Evolutionary conservation across 2,888 invertebrate genomes (phyloP).

Genomic region (Octonoba sinensis): DNA sequence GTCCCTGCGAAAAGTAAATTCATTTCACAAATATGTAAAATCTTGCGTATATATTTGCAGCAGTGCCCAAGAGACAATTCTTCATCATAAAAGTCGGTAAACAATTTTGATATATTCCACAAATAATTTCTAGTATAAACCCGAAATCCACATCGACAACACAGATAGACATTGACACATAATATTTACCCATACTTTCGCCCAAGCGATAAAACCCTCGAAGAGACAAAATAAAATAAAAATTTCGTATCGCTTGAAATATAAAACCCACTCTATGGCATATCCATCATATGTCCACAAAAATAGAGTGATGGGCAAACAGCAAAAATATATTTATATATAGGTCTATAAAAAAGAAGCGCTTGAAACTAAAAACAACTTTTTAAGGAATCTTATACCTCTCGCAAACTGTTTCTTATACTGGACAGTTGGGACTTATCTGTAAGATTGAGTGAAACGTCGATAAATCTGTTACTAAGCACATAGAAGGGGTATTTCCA

Average conservation of each 20-base stretch:
- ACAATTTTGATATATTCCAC: too few species aligned
- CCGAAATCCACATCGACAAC: background rate
- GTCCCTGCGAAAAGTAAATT: too few species aligned
- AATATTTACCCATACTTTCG: background rate
- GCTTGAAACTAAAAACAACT: slow-evolving; percentile 20
- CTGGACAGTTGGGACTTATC: slow-evolving; percentile 47
- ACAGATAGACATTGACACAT: background rate
- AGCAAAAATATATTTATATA: background rate
- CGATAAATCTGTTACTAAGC: slow-evolving; percentile 53
- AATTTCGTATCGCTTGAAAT: too few species aligned
- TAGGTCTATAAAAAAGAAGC: slow-evolving; percentile 9
- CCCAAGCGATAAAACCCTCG: background rate
- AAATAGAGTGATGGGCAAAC: slow-evolving; percentile 19
- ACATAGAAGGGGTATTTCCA: background rate
- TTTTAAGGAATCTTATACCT: slow-evolving; percentile 9
- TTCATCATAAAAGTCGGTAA: too few species aligned
- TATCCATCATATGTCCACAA: slow-evolving; percentile 15
- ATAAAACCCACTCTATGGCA: background rate
- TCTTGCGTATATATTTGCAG: too few species aligned
- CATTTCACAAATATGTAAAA: too few species aligned
- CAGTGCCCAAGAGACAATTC: too few species aligned
- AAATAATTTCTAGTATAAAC: too few species aligned
- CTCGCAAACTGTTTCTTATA: slow-evolving; percentile 12
- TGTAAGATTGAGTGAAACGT: slow-evolving; percentile 46
- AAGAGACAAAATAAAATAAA: background rate